Percentiles rank a stretch among this genome's conserved stretches.
phyloP scores from a whole-genome alignment of 2,888 invertebrate genomes.

The Vanessa cardui region DNA sequence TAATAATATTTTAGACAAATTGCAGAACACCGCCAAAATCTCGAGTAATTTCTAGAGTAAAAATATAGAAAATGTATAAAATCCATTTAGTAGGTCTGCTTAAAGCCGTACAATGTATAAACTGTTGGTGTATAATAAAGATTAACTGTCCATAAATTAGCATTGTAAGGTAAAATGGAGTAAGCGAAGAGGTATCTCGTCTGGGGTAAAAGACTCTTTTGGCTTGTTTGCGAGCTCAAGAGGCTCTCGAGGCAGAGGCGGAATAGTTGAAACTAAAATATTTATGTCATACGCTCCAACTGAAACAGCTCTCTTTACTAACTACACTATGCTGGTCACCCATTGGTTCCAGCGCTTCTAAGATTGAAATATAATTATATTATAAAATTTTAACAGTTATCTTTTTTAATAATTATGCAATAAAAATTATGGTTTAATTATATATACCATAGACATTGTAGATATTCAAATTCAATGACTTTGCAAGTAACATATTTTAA shows the following conservation, averaged over 20 bases:
- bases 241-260: constrained; percentile 48
- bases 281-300: constrained; percentile 39
- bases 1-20: too few species aligned
- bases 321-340: constrained; percentile 17
- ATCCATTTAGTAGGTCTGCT: too few species aligned
- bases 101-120: not conserved
- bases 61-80: too few species aligned
- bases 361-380: constrained; percentile 15
- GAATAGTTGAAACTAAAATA: constrained; percentile 45
- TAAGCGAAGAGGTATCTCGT: constrained; percentile 48
- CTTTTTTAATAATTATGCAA: not conserved
- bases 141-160: constrained; percentile 31
- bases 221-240: constrained; percentile 57
- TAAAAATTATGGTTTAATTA: not conserved
- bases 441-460: too few species aligned
- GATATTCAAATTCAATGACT: not conserved
- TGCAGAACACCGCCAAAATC: too few species aligned
- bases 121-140: constrained; percentile 21
- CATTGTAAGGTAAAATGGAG: constrained; percentile 43
- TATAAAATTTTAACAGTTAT: not conserved
- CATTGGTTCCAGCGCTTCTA: constrained; percentile 3
- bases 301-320: constrained; percentile 25
- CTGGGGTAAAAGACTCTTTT: constrained; percentile 56
- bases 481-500: too few species aligned
- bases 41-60: too few species aligned